A percentile compares a stretch with the other conserved stretches of the same genome.
Conservation (phyloP, 2,113 vertebrate genomes). For the Oncorhynchus clarkii region DNA sequence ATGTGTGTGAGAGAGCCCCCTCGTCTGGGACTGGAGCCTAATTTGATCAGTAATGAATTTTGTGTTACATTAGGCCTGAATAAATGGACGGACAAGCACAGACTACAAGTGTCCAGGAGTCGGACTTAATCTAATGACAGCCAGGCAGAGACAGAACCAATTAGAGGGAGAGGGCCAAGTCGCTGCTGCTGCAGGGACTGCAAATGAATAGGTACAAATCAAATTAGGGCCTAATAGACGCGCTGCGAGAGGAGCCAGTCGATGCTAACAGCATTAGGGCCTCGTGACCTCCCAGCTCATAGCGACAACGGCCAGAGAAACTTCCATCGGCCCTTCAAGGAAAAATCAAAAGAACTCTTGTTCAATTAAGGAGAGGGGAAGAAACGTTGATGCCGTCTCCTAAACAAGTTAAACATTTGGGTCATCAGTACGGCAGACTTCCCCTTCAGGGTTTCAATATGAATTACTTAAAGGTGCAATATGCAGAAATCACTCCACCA, state of each 20-base stretch:
- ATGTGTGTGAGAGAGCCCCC: conserved; percentile 78
- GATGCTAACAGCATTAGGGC: conserved; percentile 90
- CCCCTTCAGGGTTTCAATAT: conserved; percentile 20
- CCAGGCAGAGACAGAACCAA: conserved; percentile 92
- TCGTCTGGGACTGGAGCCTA: conserved; percentile 85
- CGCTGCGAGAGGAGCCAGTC: conserved; percentile 86
- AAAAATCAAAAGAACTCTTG: conserved; percentile 78
- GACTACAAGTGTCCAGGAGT: conserved; percentile 89
- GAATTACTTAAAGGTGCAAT: conserved; percentile 6
- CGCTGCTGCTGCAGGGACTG: conserved; percentile 86
- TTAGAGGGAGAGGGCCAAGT: conserved; percentile 86
- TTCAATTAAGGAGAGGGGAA: conserved; percentile 65
- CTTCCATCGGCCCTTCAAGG: conserved; percentile 39
- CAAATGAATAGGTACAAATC: conserved; percentile 94
- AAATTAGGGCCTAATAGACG: conserved; percentile 91
- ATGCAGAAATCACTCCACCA: too few species aligned
- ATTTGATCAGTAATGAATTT: conserved; percentile 94
- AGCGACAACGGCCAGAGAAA: conserved; percentile 79
- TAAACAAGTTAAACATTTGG: conserved; percentile 64
- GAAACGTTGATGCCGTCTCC: conserved; percentile 58
- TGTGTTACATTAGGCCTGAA: conserved; percentile 91
- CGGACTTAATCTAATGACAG: conserved; percentile 92
- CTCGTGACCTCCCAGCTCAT: conserved; percentile 79
- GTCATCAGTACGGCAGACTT: conserved; percentile 38
- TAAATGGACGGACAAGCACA: conserved; percentile 88